Percentiles rank a stretch among this genome's conserved stretches.
Conservation (phyloP, 1,140 invertebrate species). For the Caerostris extrusa region DNA sequence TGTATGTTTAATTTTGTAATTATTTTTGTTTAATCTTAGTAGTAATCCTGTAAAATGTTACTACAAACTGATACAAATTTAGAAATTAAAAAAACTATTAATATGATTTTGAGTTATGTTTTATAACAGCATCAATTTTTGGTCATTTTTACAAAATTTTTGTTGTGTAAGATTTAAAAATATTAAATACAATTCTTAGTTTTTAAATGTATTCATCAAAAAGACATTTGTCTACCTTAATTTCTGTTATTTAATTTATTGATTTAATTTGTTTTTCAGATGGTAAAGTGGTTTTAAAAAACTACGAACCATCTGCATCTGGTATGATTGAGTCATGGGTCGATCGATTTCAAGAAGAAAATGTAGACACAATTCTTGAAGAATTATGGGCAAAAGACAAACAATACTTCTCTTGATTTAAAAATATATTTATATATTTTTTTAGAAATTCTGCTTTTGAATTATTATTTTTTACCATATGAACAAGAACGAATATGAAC, state of each 20-base stretch:
- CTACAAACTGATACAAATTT: too few relatives aligned
- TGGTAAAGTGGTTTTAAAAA: conserved; percentile 78
- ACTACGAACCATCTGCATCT: conserved; percentile 88
- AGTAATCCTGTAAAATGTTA: too few relatives aligned
- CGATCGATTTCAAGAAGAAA: conserved; percentile 86
- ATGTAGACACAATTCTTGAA: conserved; percentile 79
- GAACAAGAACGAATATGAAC: not conserved
- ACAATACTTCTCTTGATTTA: conserved; percentile 52
- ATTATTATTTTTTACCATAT: not conserved
- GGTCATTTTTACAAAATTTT: too few relatives aligned
- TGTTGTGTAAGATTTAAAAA: too few relatives aligned
- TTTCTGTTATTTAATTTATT: not conserved
- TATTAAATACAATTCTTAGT: too few relatives aligned
- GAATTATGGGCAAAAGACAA: conserved; percentile 80
- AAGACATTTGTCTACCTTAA: too few relatives aligned
- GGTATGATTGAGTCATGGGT: conserved; percentile 92
- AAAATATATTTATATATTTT: not conserved
- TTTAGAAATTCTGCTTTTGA: not conserved
- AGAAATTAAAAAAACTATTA: too few relatives aligned
- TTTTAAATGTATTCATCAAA: too few relatives aligned
- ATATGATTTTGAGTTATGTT: too few relatives aligned
- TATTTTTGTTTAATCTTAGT: too few relatives aligned
- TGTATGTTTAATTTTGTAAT: too few relatives aligned
- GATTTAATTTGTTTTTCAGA: conserved; percentile 40
- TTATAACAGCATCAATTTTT: too few relatives aligned